These are phyloP conservation scores for Geococcyx californianus DNA, from an alignment of 2,113 vertebrate species.

Conservation along the genomic window DNA sequence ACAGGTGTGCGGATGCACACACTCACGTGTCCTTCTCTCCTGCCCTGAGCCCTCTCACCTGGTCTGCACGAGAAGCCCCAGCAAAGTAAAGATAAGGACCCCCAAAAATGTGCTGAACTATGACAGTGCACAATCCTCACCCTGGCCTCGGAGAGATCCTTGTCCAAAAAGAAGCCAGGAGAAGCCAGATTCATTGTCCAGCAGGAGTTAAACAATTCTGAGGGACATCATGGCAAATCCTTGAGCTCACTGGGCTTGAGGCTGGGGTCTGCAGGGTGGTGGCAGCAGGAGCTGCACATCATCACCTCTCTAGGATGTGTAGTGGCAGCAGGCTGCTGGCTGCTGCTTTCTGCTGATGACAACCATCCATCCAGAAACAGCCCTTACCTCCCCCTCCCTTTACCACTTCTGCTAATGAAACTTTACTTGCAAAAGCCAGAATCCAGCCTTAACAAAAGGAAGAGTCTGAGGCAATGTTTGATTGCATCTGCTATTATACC, in stretches of 20 bases:
- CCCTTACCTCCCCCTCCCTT: neutral
- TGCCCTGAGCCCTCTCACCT: accelerated
- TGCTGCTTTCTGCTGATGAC: neutral
- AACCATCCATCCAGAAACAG: neutral
- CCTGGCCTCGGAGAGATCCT: neutral
- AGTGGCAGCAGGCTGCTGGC: neutral
- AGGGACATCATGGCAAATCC: neutral
- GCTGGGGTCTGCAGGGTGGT: neutral
- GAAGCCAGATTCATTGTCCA: accelerated
- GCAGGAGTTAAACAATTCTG: neutral
- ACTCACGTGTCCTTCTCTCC: accelerated
- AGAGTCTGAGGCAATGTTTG: neutral
- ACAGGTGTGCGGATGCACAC: accelerated
- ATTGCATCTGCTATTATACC: neutral
- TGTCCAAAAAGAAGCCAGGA: neutral
- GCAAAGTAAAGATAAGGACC: neutral
- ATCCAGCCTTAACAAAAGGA: neutral
- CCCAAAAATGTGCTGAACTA: neutral
- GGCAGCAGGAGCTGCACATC: neutral
- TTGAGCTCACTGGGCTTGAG: neutral
- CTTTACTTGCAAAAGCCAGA: neutral
- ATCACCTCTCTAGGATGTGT: neutral
- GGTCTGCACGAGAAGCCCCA: neutral
- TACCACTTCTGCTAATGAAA: neutral
- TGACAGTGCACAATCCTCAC: neutral